Evolutionary conservation across 2,888 invertebrate species (phyloP).

Genomic region (Pinctada fucata): DNA sequence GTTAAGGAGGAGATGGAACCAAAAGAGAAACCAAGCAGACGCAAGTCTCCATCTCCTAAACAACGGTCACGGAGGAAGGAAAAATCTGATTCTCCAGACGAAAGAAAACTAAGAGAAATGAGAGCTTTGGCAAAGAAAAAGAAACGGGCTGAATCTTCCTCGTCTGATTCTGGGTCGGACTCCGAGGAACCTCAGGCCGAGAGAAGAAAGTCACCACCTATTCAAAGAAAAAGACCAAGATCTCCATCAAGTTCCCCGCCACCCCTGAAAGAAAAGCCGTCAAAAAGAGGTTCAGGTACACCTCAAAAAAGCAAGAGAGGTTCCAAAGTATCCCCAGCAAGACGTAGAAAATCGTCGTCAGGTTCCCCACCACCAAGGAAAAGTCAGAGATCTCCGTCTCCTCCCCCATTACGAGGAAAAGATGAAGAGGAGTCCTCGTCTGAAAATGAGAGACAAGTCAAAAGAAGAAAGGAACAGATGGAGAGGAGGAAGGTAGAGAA

Average conservation of each 20-base stretch:
- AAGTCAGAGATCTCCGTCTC: not conserved
- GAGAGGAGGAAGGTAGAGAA: not conserved
- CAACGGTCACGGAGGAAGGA: not conserved
- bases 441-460: slow-evolving; percentile 7
- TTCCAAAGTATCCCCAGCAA: slow-evolving; percentile 4
- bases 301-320: not conserved
- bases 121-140: slow-evolving; percentile 16
- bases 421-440: not conserved
- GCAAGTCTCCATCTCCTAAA: not conserved
- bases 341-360: slow-evolving; percentile 2
- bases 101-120: not conserved
- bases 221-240: slow-evolving; percentile 19
- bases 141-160: slow-evolving; percentile 25
- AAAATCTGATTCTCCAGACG: not conserved
- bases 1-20: not conserved
- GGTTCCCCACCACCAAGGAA: slow-evolving; percentile 1
- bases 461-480: not conserved
- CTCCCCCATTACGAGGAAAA: slow-evolving; percentile 9
- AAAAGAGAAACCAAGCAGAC: slow-evolving; percentile 5
- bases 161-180: slow-evolving; percentile 38
- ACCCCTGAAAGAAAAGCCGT: slow-evolving; percentile 9
- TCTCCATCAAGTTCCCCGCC: slow-evolving; percentile 17
- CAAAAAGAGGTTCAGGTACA: slow-evolving; percentile 11
- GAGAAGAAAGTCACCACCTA: not conserved
- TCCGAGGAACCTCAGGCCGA: slow-evolving; percentile 10